Base-by-base conservation (phyloP, 2,888 invertebrate genomes). In the Pterostichus niger region DNA sequence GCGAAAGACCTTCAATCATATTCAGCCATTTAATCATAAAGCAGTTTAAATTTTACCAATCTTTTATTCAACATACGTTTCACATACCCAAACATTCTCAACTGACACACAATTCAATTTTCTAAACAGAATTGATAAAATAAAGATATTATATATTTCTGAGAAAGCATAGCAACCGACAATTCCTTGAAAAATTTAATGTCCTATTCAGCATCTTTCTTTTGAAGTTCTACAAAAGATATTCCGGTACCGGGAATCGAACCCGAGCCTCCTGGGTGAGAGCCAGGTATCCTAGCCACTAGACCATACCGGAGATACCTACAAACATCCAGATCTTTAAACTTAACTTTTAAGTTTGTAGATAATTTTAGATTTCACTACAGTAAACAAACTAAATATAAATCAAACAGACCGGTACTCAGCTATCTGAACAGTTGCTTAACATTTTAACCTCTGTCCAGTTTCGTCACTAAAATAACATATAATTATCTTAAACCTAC, bases 211-310 rank as follows among this genome's bases (percentile, higher is more conserved):
- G 24, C 24, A 24, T 24, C 24, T 24, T 24, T 24, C 24, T 24
- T 24, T 24, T 24, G 24, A 24, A 24, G 24, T 24, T 24, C 24
- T 24, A 24, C 24, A 24, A 24, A 24, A 24, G 24, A 24, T n/a
- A 83, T 92, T 93, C 92, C 93, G 92, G 92, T 93, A 93, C 93
- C 93, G 93, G 93, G 93, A 93, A 93, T 93, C 93, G 93, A 93
- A 93, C 93, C 93, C 93, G 93, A 93, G 93, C 93, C 93, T 93
- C 93, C 93, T 93, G 93, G 93, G 92, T 93, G 93, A 93, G 92
- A 93, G 93, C 93, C 93, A 93, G 93, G 93, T 93, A 93, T 93
- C 93, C 93, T 93, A 93, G 93, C 93, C 93, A 93, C 93, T 93
- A 93, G 93, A 93, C 92, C 92, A 92, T 92, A 92, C 91, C 92